A percentile compares a stretch with the other conserved stretches of the same genome.
These are phyloP conservation scores for Automeris io DNA, from an alignment of 2,888 invertebrate species.

Conservation along the genomic window DNA sequence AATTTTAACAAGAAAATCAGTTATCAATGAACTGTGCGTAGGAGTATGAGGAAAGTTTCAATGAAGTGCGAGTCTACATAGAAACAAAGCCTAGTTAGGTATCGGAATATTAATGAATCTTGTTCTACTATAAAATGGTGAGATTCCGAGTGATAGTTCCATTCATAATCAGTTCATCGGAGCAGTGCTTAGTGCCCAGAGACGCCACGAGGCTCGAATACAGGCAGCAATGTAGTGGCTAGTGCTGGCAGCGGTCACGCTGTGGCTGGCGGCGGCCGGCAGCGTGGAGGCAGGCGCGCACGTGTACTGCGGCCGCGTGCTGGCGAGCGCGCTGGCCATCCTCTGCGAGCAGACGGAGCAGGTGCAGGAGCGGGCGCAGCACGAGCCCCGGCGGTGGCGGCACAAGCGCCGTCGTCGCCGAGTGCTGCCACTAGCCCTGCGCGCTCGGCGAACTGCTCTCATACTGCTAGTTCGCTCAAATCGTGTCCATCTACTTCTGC, in stretches of 20 bases:
- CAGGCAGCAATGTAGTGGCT: not conserved
- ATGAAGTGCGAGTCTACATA: too few species aligned
- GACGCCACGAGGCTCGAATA: not conserved
- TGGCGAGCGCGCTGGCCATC: constrained; percentile 20
- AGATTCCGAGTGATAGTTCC: not conserved
- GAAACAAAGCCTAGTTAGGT: too few species aligned
- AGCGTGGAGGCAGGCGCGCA: not conserved
- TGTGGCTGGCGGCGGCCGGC: not conserved
- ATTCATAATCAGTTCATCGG: not conserved
- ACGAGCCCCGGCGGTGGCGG: constrained; percentile 2
- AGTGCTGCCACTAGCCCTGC: constrained; percentile 21
- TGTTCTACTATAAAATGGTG: constrained; percentile 1
- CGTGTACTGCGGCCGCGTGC: constrained; percentile 21
- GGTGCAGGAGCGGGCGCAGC: constrained; percentile 8
- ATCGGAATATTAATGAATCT: constrained; percentile 8
- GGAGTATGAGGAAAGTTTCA: too few species aligned
- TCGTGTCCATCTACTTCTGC: too few species aligned
- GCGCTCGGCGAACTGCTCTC: constrained; percentile 16
- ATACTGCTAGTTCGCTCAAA: constrained; percentile 9
- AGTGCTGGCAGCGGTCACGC: not conserved
- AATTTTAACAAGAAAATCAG: constrained; percentile 1
- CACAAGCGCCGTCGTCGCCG: constrained; percentile 17
- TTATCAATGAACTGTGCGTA: too few species aligned
- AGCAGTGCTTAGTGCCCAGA: not conserved
- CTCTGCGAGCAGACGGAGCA: constrained; percentile 17